These are phyloP conservation scores for Champsocephalus esox DNA, from an alignment of 2,797 vertebrate species.

Conservation along the genomic window DNA sequence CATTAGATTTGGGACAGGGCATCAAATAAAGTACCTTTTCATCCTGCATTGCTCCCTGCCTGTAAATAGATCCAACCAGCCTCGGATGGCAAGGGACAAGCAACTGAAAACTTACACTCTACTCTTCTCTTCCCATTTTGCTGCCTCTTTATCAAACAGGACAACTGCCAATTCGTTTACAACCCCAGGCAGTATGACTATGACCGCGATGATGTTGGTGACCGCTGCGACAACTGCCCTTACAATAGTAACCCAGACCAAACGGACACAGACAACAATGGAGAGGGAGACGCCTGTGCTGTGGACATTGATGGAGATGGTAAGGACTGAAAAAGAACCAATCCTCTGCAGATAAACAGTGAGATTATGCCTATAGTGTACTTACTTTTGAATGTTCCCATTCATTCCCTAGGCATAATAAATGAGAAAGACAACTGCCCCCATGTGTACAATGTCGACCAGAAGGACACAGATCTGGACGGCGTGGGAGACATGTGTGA, in stretches of 20 bases:
- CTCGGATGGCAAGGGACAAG: slow-evolving; percentile 57
- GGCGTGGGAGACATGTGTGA: slow-evolving; percentile 98
- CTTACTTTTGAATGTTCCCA: slow-evolving; percentile 4
- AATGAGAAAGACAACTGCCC: slow-evolving; percentile 97
- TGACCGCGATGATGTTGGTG: slow-evolving; percentile 96
- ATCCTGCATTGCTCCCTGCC: slow-evolving; percentile 41
- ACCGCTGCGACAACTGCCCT: slow-evolving; percentile 97
- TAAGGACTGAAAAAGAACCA: slow-evolving; percentile 64
- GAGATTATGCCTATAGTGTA: background rate
- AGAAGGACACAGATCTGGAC: slow-evolving; percentile 94
- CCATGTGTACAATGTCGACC: slow-evolving; percentile 96
- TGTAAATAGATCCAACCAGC: slow-evolving; percentile 61
- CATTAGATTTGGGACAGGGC: slow-evolving; percentile 66
- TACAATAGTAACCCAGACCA: slow-evolving; percentile 98
- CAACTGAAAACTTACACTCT: slow-evolving; percentile 45
- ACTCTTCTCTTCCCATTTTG: slow-evolving; percentile 8
- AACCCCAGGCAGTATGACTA: slow-evolving; percentile 98
- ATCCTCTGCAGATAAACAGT: background rate
- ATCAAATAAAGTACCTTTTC: slow-evolving; percentile 76
- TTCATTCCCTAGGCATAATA: slow-evolving; percentile 87
- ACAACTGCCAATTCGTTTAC: slow-evolving; percentile 97
- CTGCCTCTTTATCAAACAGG: slow-evolving; percentile 81
- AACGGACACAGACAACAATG: slow-evolving; percentile 94
- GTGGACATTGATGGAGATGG: slow-evolving; percentile 97
- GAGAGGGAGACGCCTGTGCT: slow-evolving; percentile 96